phyloP scores from a whole-genome alignment of 2,113 vertebrate genomes.

The Recurvirostra avosetta region DNA sequence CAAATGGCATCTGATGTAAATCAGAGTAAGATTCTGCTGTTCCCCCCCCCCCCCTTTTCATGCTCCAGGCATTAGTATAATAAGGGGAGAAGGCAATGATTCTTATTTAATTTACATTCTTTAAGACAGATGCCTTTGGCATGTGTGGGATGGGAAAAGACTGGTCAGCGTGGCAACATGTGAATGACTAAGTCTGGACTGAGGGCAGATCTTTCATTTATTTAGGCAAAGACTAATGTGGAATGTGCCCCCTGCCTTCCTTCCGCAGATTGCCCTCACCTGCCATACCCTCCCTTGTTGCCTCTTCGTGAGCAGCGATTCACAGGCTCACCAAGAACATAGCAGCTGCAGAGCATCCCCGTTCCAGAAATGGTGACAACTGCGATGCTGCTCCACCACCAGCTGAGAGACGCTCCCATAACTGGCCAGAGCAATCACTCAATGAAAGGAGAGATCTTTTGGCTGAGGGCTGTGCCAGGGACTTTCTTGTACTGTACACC shows the following conservation, averaged over 20 bases:
- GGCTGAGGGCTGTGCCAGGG: not conserved
- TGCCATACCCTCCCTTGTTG: not conserved
- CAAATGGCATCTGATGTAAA: not conserved
- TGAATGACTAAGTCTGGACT: not conserved
- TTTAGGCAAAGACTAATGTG: not conserved
- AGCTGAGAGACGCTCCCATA: not conserved
- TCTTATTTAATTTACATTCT: not conserved
- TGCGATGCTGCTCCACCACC: not conserved
- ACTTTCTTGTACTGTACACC: not conserved
- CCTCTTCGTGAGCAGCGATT: not conserved
- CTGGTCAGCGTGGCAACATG: not conserved
- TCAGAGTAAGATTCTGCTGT: not conserved
- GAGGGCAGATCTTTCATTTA: not conserved
- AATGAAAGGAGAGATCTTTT: not conserved
- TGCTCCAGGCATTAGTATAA: not conserved
- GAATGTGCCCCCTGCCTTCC: not conserved
- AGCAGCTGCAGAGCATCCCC: not conserved
- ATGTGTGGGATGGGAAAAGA: not conserved
- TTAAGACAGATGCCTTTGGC: not conserved
- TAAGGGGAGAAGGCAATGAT: not conserved
- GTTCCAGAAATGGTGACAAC: conserved; percentile 7
- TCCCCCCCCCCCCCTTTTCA: not conserved
- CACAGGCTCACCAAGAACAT: not conserved
- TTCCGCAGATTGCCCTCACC: not conserved
- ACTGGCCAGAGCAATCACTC: not conserved